Evolutionary conservation across 2,113 vertebrate genomes (phyloP), one percentile per base, ranked within the genome.

Genomic region (Colistium nudipinnis): DNA sequence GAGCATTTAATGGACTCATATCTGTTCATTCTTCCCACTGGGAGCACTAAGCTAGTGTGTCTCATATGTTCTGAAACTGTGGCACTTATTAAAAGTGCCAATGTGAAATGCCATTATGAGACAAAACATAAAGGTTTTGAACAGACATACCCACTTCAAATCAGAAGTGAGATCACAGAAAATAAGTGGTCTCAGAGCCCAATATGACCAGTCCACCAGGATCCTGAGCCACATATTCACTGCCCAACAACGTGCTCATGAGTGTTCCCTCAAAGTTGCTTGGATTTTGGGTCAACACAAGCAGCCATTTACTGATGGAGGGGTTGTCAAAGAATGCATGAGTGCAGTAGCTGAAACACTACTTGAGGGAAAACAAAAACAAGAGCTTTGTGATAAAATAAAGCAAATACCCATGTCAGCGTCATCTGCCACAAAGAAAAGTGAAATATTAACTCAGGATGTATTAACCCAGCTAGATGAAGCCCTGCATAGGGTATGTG

Each of bases 401-500:
- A 61, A 61, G 57, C 38, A 61, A 30, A 61, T 31, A 54, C 52
- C n/a, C 4, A 54, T 35, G 30, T 35, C 30, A 35, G 30, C 52
- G 35, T 30, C 49, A 35, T 16, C 39, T 4, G 51, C 28, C 51
- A 53, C 30, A 53, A 53, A 33, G 30, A 53, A 53, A 47, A 14
- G 19, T 9, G 12, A 65, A 16, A 45, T 47, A 8, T 59, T 49
- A 38, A 39, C 43, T 0, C 30, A 70, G n/a, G 56, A 73, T 51
- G 45, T 65, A 11, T 33, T 61, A 36, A 14, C 68, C 8, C 49
- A 70, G 60, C 59, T 76, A 0, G 57, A 54, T 35, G 25, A 39
- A 80, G 48, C 53, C 6, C 41, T 76, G 1, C 73, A 57, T 52
- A 66, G 75, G 12, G 62, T 62, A 45, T 72, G 36, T 41, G 53